Evolutionary conservation across 2,888 invertebrate species (phyloP), one percentile per base, ranked within the genome.

Genomic region (Spialia ferax): DNA sequence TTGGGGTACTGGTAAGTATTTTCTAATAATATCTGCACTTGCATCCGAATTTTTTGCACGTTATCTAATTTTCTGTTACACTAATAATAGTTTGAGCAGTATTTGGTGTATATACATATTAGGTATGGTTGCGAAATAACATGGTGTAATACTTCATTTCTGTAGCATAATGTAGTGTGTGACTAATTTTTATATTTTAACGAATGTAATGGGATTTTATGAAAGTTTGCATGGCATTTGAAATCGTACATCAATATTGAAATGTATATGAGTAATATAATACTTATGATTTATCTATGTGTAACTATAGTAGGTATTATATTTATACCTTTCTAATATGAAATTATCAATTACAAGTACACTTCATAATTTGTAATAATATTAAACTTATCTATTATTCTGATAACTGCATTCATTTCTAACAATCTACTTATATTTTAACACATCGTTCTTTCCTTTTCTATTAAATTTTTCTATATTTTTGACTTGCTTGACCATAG

Each of bases 1-100:
- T 54, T 67, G 55, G 60, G 61, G 26, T 15, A 48, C 55, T 26
- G 54, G 66, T 67, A 55, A 67, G 66, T 67, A 22, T 22, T n/a
- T 20, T 60, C 60, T 54, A 42, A 42, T 45, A 32, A 26, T 66
- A 59, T 52, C 50, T 45, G 60, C 66, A 66, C 66, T 66, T 60
- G 66, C 66, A 66, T 54, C 38, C 20, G 6, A 55, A 10, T 22
- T 42, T 52, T 22, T 13, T 56, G 35, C 56, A 56, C 56, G 18
- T 20, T 56, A 23, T 32, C 32, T 56, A 35, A 56, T 35, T 35
- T 18, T 56, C 23, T 55, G 7, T 22, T 22, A 22, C 48, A 20
- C 11, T 50, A 13, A n/a, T 38, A 22, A 22, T 15, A 42, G 42
- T 15, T 42, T 5, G 13, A 45, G 1, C 7, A 6, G 18, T 50